Evolutionary conservation across 2,888 invertebrate genomes (phyloP), one percentile per base, ranked within the genome.

Genomic region (Lepetodrilus schrolli): DNA sequence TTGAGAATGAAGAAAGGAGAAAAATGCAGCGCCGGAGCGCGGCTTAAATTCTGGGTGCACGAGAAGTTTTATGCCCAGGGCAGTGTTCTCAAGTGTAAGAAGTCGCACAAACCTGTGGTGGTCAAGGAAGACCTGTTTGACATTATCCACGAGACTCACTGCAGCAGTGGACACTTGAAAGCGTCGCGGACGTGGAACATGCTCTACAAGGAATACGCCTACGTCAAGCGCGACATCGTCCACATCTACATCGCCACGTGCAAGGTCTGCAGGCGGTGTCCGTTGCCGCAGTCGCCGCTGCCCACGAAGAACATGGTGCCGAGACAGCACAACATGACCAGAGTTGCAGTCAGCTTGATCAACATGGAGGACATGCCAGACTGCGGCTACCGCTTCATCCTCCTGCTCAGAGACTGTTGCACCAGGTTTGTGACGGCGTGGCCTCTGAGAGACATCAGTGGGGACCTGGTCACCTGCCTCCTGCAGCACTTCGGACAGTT

Each of bases 291-390:
- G n/a, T 17, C 13, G 8, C 30, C 17, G 2, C 26, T n/a, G 26
- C 13, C 30, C 30, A 30, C 30, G 5, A 34, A 58, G 23, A 30
- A 30, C 5, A 34, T 5, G 17, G 58, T 58, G 8, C 17, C 58
- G 2, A 30, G 30, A n/a, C 58, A 58, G 34, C 30, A 34, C 17
- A 30, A 30, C 34, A 58, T 58, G 58, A 58, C 58, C 1, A 23
- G 58, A n/a, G 30, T 58, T 5, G 30, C 30, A n/a, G 30, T 58
- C 58, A 30, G 58, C n/a, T 17, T 30, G 0, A 58, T 58, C n/a
- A 58, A 58, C 58, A 58, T 58, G 58, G 58, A 26, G 5, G 58
- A 58, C 58, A 58, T 58, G 58, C 58, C 58, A n/a, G 58, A 58
- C 34, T 17, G 30, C 26, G 58, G 34, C 7, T 58, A 58, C 34